phyloP scores from a whole-genome alignment of 64 coral and sea anemone species.

The Pachyseris speciosa region DNA sequence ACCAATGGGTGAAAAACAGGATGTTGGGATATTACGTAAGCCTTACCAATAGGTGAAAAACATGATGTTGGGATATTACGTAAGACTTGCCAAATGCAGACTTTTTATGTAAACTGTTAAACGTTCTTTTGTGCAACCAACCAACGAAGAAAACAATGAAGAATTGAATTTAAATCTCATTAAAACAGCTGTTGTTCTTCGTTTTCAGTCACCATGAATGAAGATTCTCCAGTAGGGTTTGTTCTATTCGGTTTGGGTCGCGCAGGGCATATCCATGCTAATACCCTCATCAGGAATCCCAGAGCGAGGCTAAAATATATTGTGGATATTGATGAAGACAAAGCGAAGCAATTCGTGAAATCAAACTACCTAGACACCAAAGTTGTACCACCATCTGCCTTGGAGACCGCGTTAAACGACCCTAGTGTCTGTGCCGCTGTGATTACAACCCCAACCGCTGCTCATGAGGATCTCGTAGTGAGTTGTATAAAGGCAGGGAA shows the following conservation, averaged over 20 bases:
- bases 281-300: conserved; percentile 48
- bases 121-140: too few species aligned
- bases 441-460: conserved; percentile 78
- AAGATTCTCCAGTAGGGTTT: conserved; percentile 17
- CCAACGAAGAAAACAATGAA: too few species aligned
- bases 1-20: too few species aligned
- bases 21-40: too few species aligned
- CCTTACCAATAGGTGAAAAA: too few species aligned
- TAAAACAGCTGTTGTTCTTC: too few species aligned
- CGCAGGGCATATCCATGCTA: conserved; percentile 77
- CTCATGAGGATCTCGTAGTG: conserved; percentile 75
- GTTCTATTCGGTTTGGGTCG: conserved; percentile 81
- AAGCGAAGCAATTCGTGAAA: conserved; percentile 68
- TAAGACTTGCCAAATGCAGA: too few species aligned
- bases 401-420: conserved; percentile 53
- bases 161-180: too few species aligned
- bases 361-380: conserved; percentile 44
- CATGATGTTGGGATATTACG: too few species aligned
- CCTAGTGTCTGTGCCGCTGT: conserved; percentile 53
- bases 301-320: conserved; percentile 81
- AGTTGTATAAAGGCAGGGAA: conserved; percentile 76
- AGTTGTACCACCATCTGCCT: conserved; percentile 42
- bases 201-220: conserved; percentile 2
- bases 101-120: too few species aligned
- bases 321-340: conserved; percentile 74